Percentiles rank a stretch among this genome's conserved stretches.
phyloP scores from a whole-genome alignment of 2,888 invertebrate genomes.

The Eumerus sabulonum region DNA sequence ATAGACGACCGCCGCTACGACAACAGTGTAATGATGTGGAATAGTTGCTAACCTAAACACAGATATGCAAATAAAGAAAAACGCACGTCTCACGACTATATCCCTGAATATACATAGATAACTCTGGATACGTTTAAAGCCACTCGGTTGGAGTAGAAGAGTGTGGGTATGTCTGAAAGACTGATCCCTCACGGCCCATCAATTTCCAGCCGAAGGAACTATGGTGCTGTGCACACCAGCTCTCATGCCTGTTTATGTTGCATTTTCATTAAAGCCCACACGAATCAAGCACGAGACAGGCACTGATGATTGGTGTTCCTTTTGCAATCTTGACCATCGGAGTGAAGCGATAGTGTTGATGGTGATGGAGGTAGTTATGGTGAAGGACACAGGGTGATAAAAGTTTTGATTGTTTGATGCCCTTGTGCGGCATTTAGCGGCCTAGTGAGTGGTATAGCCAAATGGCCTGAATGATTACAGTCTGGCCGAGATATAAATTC shows the following conservation, averaged over 20 bases:
- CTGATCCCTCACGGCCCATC: conserved; percentile 49
- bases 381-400: conserved; percentile 8
- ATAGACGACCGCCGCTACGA: conserved; percentile 21
- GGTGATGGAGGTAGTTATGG: neutral
- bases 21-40: conserved; percentile 47
- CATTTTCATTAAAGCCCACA: conserved; percentile 40
- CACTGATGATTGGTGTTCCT: conserved; percentile 16
- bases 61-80: conserved; percentile 45
- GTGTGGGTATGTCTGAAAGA: neutral
- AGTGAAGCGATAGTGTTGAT: too few species aligned
- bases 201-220: conserved; percentile 33
- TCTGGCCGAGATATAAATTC: conserved; percentile 38
- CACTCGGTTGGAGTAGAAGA: conserved; percentile 5
- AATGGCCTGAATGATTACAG: conserved; percentile 11
- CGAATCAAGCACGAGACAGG: conserved; percentile 31
- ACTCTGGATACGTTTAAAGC: conserved; percentile 15
- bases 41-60: conserved; percentile 42
- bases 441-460: conserved; percentile 22
- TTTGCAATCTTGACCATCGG: conserved; percentile 38
- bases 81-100: neutral
- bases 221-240: conserved; percentile 4
- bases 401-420: conserved; percentile 45
- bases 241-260: conserved; percentile 27
- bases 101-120: conserved; percentile 35
- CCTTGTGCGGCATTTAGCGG: conserved; percentile 12